phyloP scores from a whole-genome alignment of 1,140 invertebrate genomes.

The Eupeodes corollae region DNA sequence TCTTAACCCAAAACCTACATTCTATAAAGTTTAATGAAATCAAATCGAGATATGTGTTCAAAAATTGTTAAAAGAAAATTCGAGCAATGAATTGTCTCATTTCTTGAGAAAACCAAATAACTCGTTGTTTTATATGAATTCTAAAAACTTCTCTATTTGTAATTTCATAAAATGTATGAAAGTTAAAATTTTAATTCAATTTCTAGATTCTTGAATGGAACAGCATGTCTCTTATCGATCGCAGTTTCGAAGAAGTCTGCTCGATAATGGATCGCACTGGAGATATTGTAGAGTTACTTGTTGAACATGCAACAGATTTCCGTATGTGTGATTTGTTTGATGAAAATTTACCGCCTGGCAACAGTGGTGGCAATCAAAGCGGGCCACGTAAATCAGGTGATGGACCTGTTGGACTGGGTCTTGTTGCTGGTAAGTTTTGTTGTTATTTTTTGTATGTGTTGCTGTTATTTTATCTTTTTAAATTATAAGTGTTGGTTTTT shows the following conservation, averaged over 20 bases:
- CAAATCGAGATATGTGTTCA: no score
- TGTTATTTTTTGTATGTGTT: not conserved
- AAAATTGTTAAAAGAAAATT: no score
- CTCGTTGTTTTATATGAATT: no score
- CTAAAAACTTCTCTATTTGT: no score
- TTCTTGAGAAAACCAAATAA: no score
- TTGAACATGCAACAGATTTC: conserved; percentile 64
- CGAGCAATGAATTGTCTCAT: no score
- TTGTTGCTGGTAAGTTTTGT: conserved; percentile 31
- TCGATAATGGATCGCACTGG: conserved; percentile 71
- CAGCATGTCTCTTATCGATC: conserved; percentile 71
- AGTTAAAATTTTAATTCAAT: not conserved
- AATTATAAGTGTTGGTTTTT: not conserved
- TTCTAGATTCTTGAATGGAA: conserved; percentile 66
- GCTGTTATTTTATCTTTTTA: not conserved
- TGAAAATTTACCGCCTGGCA: conserved; percentile 39
- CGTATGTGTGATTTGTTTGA: conserved; percentile 54
- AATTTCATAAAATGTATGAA: no score
- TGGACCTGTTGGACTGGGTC: conserved; percentile 28
- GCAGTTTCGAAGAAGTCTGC: conserved; percentile 81
- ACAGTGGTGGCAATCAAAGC: conserved; percentile 23
- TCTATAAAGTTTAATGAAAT: no score
- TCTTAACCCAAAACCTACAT: no score
- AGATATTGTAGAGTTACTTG: conserved; percentile 69
- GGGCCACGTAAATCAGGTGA: conserved; percentile 32